Percentiles rank a stretch among this genome's conserved stretches.
These are phyloP conservation scores for Diadegma fenestrale DNA, from an alignment of 2,888 invertebrate species.

Conservation along the genomic window DNA sequence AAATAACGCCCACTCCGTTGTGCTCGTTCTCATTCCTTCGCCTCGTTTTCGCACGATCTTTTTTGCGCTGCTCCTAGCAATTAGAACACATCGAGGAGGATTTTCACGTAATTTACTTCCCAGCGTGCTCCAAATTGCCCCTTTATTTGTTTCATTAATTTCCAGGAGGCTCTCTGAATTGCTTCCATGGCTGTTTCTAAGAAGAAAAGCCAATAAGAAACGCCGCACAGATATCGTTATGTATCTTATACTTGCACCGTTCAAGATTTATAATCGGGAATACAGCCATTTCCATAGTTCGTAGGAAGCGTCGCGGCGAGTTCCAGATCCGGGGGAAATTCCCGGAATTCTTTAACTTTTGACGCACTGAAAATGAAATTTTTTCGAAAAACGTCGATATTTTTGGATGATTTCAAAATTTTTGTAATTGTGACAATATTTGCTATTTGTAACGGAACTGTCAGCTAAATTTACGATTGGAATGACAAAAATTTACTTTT, in stretches of 20 bases:
- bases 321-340: too few species aligned
- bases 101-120: conserved; percentile 35
- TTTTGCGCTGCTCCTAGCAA: not conserved
- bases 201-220: conserved; percentile 5
- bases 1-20: not conserved
- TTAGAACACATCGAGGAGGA: conserved; percentile 27
- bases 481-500: too few species aligned
- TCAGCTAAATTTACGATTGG: too few species aligned
- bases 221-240: not conserved
- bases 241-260: not conserved
- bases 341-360: too few species aligned
- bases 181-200: not conserved
- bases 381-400: too few species aligned
- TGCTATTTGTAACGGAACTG: too few species aligned
- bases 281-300: not conserved
- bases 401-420: too few species aligned
- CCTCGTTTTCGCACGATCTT: not conserved
- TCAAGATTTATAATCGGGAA: not conserved
- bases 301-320: not conserved
- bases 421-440: too few species aligned
- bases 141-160: conserved; percentile 36
- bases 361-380: too few species aligned
- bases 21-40: not conserved
- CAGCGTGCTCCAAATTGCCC: conserved; percentile 24
- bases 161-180: conserved; percentile 27